A percentile compares a stretch with the other conserved stretches of the same genome.
Evolutionary conservation across 2,113 vertebrate genomes (phyloP).

Genomic region (Caloenas nicobarica): DNA sequence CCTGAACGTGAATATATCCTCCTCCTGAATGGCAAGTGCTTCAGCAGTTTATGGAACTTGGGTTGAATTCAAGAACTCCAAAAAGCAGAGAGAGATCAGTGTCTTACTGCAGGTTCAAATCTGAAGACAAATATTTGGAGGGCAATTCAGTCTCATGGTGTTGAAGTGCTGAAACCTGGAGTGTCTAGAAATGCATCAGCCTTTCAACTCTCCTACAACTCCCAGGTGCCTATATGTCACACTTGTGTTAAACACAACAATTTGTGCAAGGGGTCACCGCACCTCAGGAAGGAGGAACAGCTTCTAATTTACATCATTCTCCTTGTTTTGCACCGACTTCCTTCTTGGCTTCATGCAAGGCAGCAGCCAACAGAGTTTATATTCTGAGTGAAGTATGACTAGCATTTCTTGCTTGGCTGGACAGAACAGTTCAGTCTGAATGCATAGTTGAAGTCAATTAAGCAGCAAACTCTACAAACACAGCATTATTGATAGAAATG

Average conservation of each 20-base stretch:
- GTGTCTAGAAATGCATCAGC: not conserved
- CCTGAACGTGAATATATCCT: not conserved
- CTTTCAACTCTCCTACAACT: not conserved
- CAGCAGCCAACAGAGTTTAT: not conserved
- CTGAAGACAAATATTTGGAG: not conserved
- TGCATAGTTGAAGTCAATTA: not conserved
- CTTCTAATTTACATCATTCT: not conserved
- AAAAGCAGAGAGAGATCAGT: not conserved
- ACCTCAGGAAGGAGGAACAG: not conserved
- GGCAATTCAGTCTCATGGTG: not conserved
- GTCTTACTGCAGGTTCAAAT: not conserved
- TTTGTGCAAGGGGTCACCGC: not conserved
- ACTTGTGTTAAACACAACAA: not conserved
- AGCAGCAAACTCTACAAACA: not conserved
- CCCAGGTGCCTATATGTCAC: not conserved
- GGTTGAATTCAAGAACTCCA: not conserved
- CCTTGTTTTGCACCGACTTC: not conserved
- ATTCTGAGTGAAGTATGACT: not conserved
- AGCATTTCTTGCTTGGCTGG: not conserved
- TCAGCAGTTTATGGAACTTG: not conserved
- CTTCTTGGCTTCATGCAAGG: not conserved
- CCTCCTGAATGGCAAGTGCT: not conserved
- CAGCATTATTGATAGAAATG: not conserved
- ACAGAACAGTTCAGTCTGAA: not conserved
- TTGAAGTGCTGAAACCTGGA: not conserved